phyloP scores from a whole-genome alignment of 2,888 invertebrate genomes.

The Plebejus argus region DNA sequence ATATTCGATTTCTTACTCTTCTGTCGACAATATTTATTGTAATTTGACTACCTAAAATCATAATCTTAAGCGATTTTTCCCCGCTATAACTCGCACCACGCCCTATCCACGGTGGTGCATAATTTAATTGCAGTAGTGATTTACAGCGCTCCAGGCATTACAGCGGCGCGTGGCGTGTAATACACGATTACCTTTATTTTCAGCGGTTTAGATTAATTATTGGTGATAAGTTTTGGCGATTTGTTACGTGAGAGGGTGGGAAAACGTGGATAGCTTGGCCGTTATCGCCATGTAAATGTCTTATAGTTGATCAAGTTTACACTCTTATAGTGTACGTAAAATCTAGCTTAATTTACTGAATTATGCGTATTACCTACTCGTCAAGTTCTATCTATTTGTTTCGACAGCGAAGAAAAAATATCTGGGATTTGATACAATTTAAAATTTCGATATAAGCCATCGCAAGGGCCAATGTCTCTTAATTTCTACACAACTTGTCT shows the following conservation, averaged over 20 bases:
- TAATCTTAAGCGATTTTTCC: background rate
- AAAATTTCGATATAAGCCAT: no score
- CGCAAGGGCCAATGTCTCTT: no score
- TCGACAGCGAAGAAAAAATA: no score
- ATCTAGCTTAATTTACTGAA: no score
- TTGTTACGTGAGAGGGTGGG: background rate
- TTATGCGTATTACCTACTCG: no score
- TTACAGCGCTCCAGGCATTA: constrained; percentile 46
- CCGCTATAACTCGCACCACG: constrained; percentile 35
- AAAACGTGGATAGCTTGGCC: background rate
- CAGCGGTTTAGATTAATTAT: constrained; percentile 26
- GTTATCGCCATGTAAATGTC: background rate
- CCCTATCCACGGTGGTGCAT: constrained; percentile 45
- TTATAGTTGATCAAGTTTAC: background rate
- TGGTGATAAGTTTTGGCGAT: constrained; percentile 19
- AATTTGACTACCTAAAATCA: no score
- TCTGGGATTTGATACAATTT: no score
- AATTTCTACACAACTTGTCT: no score
- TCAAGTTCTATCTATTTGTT: no score
- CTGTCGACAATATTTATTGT: no score
- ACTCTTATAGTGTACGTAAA: background rate
- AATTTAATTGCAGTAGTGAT: constrained; percentile 59
- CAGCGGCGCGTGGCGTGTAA: background rate
- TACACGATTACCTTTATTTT: constrained; percentile 20
- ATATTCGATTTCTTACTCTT: background rate